Conservation (phyloP, 2,888 invertebrate genomes). For the Isoperla grammatica region DNA sequence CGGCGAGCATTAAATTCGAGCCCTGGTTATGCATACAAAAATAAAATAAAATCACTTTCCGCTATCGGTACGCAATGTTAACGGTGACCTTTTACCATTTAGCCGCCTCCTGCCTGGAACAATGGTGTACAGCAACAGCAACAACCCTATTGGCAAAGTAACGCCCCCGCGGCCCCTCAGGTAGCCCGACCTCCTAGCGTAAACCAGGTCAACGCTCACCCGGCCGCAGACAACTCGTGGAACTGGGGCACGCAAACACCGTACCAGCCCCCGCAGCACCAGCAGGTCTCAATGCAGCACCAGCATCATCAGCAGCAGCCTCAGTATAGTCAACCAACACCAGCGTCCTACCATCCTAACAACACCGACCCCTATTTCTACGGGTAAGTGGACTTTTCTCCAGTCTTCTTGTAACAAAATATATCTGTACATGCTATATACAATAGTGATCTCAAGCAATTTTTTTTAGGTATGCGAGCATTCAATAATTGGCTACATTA, state of each 20-base stretch:
- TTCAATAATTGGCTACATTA: no score
- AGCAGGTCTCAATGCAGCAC: slow-evolving; percentile 45
- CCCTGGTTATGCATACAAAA: no score
- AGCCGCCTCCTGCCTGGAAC: not conserved
- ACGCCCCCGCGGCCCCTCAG: not conserved
- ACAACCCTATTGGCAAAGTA: not conserved
- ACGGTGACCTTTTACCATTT: no score
- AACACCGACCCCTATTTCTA: slow-evolving; percentile 32
- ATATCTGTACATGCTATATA: not conserved
- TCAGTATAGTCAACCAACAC: slow-evolving; percentile 34
- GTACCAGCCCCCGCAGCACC: slow-evolving; percentile 33
- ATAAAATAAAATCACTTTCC: no score
- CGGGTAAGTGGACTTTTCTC: not conserved
- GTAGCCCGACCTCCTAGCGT: not conserved
- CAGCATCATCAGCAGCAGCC: slow-evolving; percentile 36
- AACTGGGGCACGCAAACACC: slow-evolving; percentile 1
- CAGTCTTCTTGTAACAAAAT: not conserved
- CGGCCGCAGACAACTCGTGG: slow-evolving; percentile 2
- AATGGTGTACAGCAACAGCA: not conserved
- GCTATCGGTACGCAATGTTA: no score
- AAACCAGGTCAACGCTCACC: not conserved
- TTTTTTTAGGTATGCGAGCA: no score
- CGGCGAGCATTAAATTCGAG: no score
- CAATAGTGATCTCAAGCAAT: no score
- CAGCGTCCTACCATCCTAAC: slow-evolving; percentile 35